Base-by-base conservation (phyloP, 2,797 vertebrate genomes). In the Myotis vivesi region DNA sequence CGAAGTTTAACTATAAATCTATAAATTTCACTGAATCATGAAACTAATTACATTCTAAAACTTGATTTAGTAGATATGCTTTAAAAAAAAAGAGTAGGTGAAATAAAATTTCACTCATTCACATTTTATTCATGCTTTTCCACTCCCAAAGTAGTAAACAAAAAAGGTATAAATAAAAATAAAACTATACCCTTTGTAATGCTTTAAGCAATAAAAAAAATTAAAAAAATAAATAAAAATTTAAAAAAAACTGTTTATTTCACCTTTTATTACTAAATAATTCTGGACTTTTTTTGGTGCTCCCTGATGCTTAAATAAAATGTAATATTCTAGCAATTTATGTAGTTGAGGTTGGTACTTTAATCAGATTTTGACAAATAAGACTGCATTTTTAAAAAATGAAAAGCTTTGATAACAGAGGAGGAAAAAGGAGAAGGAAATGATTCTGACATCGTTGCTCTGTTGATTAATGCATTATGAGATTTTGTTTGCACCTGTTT, bases 401-500 rank as follows among this genome's bases (percentile, higher is more conserved):
- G 46, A 76, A 44, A 55, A 66, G 16, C 12, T 93, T 72, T 59
- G 71, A 62, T 71, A 8, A 75, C 46, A 94, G 38, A 1, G 16
- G 5, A 1, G 16, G 5, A 44, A 64, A 36, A 23, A 16, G 51
- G 82, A 62, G 51, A 30, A 87, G 41, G 44, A 46, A 84, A 30
- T 11, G 66, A 66, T 90, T 25, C 73, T 8, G 25, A 46, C 19
- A 8, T 36, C 20, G 20, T n/a, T 94, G 94, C 87, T 94, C 0
- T 0, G n/a, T 85, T 96, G 76, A 28, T 0, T 1, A 86, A 82
- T 53, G 68, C 64, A 94, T 79, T 88, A 0, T 3, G 66, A 81
- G 49, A 81, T 91, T 95, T 85, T 55, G 33, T 85, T 76, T 91
- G 91, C 91, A 96, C 95, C 97, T 98, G 97, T 97, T 96, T 97